Conservation (phyloP, 2,888 invertebrate species). For the Eueremaeus valkanovi region DNA sequence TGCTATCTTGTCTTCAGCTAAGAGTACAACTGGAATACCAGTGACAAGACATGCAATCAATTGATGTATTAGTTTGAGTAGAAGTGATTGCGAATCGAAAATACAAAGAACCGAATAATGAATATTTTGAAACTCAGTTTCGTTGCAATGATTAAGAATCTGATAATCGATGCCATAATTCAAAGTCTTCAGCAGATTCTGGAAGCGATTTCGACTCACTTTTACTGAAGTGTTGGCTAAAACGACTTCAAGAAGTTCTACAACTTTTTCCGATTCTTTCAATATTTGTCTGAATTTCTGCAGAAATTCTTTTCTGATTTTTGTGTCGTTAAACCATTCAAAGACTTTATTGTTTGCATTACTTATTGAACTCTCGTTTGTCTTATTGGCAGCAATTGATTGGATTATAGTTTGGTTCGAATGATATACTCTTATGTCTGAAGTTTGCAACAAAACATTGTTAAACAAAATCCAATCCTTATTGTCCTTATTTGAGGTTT, state of each 20-base stretch:
- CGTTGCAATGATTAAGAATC: not conserved
- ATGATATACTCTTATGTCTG: conserved; percentile 7
- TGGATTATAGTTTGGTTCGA: not conserved
- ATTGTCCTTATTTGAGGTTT: not conserved
- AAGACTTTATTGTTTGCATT: conserved; percentile 3
- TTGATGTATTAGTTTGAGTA: not conserved
- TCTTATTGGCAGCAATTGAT: not conserved
- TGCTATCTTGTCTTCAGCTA: not conserved
- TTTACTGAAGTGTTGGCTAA: not conserved
- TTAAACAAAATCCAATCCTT: not conserved
- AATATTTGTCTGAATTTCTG: not conserved
- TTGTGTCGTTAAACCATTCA: conserved; percentile 14
- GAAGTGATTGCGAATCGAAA: not conserved
- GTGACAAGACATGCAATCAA: not conserved
- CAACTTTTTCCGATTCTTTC: not conserved
- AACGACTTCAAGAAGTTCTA: not conserved
- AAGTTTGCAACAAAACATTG: not conserved
- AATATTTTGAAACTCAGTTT: not conserved
- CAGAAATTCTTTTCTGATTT: not conserved
- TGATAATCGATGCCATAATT: not conserved
- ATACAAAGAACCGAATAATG: not conserved
- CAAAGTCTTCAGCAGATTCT: conserved; percentile 9
- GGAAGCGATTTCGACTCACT: not conserved
- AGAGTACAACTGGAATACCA: conserved; percentile 10
- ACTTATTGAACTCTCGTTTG: not conserved